Percentiles rank a stretch among this genome's conserved stretches.
phyloP scores from a whole-genome alignment of 2,888 invertebrate genomes.

The Ophioninae sp. region DNA sequence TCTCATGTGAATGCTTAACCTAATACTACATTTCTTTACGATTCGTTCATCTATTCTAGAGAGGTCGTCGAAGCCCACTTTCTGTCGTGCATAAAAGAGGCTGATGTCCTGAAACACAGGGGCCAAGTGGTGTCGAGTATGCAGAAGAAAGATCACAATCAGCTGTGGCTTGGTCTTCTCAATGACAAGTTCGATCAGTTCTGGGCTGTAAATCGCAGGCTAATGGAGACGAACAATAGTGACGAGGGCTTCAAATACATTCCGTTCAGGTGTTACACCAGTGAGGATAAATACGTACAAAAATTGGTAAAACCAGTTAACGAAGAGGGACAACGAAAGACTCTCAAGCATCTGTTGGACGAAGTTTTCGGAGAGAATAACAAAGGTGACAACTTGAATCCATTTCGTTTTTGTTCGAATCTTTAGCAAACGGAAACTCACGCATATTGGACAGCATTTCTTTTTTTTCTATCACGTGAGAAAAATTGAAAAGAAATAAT shows the following conservation, averaged over 20 bases:
- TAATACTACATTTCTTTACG: neutral
- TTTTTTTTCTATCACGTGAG: neutral
- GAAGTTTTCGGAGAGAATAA: constrained; percentile 85
- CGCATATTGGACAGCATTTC: neutral
- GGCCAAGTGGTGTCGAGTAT: constrained; percentile 94
- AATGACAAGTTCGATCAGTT: constrained; percentile 99
- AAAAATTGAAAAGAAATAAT: neutral
- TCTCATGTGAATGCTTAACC: no score
- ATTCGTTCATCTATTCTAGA: constrained; percentile 80
- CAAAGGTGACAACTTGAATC: constrained; percentile 36
- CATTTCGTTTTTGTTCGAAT: constrained; percentile 20
- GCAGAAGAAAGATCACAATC: constrained; percentile 98
- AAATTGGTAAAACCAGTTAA: constrained; percentile 89
- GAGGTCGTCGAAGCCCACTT: constrained; percentile 97
- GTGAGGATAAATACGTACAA: constrained; percentile 88
- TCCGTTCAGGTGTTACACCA: constrained; percentile 91
- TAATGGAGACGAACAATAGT: constrained; percentile 94
- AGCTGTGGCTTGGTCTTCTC: constrained; percentile 96
- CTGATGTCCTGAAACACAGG: constrained; percentile 98
- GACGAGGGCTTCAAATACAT: constrained; percentile 93
- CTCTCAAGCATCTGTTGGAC: constrained; percentile 87
- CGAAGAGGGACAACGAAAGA: constrained; percentile 88
- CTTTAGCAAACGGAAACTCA: neutral
- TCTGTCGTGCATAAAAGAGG: constrained; percentile 98
- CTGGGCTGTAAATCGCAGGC: constrained; percentile 97